phyloP scores from a whole-genome alignment of 1,140 invertebrate genomes.

The Camponotus vicinus region DNA sequence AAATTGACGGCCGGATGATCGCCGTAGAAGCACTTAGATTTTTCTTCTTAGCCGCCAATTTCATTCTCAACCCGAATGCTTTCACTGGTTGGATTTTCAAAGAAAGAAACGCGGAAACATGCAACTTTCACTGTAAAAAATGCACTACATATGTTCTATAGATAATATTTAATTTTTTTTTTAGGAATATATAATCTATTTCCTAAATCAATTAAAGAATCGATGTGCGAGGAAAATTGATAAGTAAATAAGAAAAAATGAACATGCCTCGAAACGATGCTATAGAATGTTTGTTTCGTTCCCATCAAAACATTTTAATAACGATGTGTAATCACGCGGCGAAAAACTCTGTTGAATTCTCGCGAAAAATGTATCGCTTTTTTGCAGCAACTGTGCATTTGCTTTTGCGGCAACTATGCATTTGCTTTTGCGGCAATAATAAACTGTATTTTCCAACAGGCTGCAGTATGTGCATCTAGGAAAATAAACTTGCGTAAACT shows the following conservation, averaged over 20 bases:
- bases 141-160: background rate
- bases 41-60: constrained; percentile 15
- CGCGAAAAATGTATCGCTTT: constrained; percentile 24
- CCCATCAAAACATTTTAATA: constrained; percentile 34
- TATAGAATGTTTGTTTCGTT: background rate
- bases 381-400: constrained; percentile 36
- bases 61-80: background rate
- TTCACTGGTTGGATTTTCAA: background rate
- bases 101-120: background rate
- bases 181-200: background rate
- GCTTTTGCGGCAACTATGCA: constrained; percentile 23
- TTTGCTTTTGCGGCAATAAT: constrained; percentile 53
- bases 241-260: background rate
- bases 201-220: background rate
- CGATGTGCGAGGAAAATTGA: background rate
- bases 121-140: background rate
- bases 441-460: constrained; percentile 49
- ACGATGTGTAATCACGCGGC: constrained; percentile 17
- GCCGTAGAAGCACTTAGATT: background rate
- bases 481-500: constrained; percentile 9
- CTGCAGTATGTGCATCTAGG: background rate
- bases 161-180: background rate
- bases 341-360: constrained; percentile 3
- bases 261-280: background rate
- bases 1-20: constrained; percentile 41